Conservation (phyloP, 2,888 invertebrate genomes). For the Selenia dentaria region DNA sequence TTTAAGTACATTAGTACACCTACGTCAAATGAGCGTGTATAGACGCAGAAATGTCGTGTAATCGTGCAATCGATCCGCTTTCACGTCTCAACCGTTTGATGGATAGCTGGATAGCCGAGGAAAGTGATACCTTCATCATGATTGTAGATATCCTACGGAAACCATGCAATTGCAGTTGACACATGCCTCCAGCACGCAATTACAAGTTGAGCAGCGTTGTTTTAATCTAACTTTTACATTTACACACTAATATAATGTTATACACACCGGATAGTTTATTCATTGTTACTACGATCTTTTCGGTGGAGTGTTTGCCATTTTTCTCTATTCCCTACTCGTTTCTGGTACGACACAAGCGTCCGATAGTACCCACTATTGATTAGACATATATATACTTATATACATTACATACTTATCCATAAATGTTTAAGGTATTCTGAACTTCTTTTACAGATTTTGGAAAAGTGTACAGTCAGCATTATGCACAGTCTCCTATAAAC, state of each 20-base stretch:
- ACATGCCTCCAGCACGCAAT: constrained; percentile 28
- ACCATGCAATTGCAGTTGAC: constrained; percentile 31
- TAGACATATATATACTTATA: too few species aligned
- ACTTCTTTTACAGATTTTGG: too few species aligned
- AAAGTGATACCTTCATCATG: constrained; percentile 43
- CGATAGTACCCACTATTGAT: too few species aligned
- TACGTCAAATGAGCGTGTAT: constrained; percentile 40
- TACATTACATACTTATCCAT: too few species aligned
- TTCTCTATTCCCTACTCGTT: too few species aligned
- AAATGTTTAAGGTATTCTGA: too few species aligned
- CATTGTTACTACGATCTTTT: too few species aligned
- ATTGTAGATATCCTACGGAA: constrained; percentile 48
- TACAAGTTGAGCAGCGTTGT: constrained; percentile 37
- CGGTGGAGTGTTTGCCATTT: too few species aligned
- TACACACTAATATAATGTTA: constrained; percentile 5
- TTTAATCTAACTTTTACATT: constrained; percentile 5
- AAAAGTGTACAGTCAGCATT: too few species aligned
- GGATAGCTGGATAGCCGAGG: constrained; percentile 47
- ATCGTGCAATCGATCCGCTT: constrained; percentile 63
- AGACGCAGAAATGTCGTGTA: constrained; percentile 56
- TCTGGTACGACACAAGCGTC: too few species aligned
- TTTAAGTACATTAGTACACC: too few species aligned
- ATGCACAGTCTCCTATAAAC: too few species aligned
- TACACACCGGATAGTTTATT: background rate
- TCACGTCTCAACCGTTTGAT: constrained; percentile 45